phyloP scores from a whole-genome alignment of 1,140 invertebrate species.

The Drosophila sp. region DNA sequence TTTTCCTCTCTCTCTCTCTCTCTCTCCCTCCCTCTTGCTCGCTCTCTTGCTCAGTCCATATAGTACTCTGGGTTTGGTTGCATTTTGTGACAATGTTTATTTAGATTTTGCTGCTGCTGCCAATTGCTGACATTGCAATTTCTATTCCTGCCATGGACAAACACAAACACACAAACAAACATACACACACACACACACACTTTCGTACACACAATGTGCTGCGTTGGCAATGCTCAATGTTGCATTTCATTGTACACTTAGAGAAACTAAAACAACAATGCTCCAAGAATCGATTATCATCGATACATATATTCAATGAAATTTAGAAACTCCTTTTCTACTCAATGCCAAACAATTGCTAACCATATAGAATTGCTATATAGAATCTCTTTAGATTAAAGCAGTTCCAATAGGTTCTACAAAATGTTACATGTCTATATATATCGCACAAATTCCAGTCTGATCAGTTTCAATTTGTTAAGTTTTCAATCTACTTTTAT shows the following conservation, averaged over 20 bases:
- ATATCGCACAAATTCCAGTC: too few relatives aligned
- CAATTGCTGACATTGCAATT: slow-evolving; percentile 82
- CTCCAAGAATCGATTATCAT: slow-evolving; percentile 19
- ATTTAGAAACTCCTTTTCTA: too few relatives aligned
- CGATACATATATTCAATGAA: not conserved
- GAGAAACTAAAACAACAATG: slow-evolving; percentile 28
- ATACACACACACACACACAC: slow-evolving; percentile 25
- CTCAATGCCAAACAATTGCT: too few relatives aligned
- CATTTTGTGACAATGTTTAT: slow-evolving; percentile 82
- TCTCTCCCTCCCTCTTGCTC: not conserved
- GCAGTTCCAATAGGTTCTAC: too few relatives aligned
- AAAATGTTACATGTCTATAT: too few relatives aligned
- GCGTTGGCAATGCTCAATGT: slow-evolving; percentile 69
- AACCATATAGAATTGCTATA: too few relatives aligned
- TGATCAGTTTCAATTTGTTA: too few relatives aligned
- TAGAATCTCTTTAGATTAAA: too few relatives aligned
- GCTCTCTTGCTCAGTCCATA: not conserved
- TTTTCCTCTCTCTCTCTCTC: slow-evolving; percentile 3
- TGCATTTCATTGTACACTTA: slow-evolving; percentile 71
- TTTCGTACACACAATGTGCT: slow-evolving; percentile 54
- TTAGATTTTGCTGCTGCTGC: slow-evolving; percentile 77
- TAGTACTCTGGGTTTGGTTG: slow-evolving; percentile 48
- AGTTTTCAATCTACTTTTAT: too few relatives aligned
- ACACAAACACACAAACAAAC: slow-evolving; percentile 41
- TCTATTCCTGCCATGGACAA: slow-evolving; percentile 69